Conservation (phyloP, 2,888 invertebrate species). For the Monochamus alternatus region DNA sequence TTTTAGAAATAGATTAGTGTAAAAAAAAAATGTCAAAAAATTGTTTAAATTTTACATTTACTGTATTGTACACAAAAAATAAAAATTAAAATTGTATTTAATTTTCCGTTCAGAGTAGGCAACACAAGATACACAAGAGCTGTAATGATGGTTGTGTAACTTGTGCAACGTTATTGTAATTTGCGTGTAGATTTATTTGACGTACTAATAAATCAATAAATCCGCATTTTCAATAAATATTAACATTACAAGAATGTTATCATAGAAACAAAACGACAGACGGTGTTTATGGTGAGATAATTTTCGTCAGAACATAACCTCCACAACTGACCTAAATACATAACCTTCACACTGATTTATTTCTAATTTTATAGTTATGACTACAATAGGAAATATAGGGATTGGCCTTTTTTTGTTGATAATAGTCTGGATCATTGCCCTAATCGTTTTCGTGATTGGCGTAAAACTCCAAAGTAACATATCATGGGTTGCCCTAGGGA, state of each 20-base stretch:
- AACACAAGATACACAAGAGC: too few species aligned
- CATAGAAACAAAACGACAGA: not conserved
- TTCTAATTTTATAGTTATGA: slow-evolving; percentile 55
- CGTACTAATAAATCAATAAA: slow-evolving; percentile 6
- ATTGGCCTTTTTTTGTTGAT: slow-evolving; percentile 79
- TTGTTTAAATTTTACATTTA: too few species aligned
- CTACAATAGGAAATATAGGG: slow-evolving; percentile 72
- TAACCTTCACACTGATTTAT: slow-evolving; percentile 33
- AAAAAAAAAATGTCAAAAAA: too few species aligned
- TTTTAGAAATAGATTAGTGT: too few species aligned
- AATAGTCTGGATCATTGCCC: slow-evolving; percentile 77
- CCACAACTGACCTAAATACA: slow-evolving; percentile 23
- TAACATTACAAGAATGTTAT: not conserved
- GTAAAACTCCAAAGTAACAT: slow-evolving; percentile 78
- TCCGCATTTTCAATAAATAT: slow-evolving; percentile 10
- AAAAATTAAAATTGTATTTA: too few species aligned
- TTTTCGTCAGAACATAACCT: slow-evolving; percentile 33
- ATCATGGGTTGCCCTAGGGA: slow-evolving; percentile 75
- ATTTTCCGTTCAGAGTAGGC: too few species aligned
- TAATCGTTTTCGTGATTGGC: slow-evolving; percentile 78
- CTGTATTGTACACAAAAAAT: too few species aligned
- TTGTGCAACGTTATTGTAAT: not conserved
- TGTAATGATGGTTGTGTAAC: too few species aligned
- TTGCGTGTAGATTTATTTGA: not conserved
- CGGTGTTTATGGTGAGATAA: slow-evolving; percentile 30